phyloP scores from a whole-genome alignment of 1,140 invertebrate species.

The Trichogramma pretiosum region DNA sequence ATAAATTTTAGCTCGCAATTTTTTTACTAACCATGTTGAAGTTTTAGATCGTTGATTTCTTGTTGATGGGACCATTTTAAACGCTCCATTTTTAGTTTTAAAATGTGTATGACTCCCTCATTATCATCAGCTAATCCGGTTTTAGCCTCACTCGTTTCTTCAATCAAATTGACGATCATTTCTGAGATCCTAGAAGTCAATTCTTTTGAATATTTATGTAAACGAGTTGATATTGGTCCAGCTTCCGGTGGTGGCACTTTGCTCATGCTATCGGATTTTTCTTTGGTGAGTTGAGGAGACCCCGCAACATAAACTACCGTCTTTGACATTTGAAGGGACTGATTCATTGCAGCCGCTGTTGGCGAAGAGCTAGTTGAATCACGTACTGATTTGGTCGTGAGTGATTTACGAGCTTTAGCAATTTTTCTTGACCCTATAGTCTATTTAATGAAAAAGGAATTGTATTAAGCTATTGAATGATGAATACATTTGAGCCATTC shows the following conservation, averaged over 20 bases:
- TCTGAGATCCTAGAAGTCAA: slow-evolving; percentile 34
- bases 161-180: slow-evolving; percentile 37
- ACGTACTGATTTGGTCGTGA: slow-evolving; percentile 30
- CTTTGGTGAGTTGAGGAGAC: not conserved
- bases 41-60: slow-evolving; percentile 55
- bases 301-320: too few relatives aligned
- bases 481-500: too few relatives aligned
- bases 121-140: slow-evolving; percentile 17
- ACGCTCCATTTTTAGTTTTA: slow-evolving; percentile 57
- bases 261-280: not conserved
- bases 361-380: too few relatives aligned
- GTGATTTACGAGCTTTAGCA: slow-evolving; percentile 35
- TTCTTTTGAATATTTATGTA: slow-evolving; percentile 34
- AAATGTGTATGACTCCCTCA: slow-evolving; percentile 36
- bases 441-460: too few relatives aligned
- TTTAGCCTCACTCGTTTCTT: slow-evolving; percentile 30
- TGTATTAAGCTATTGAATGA: too few relatives aligned
- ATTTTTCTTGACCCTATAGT: slow-evolving; percentile 26
- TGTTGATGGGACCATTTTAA: slow-evolving; percentile 56
- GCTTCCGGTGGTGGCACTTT: slow-evolving; percentile 37
- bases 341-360: not conserved
- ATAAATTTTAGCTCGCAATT: too few relatives aligned
- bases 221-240: slow-evolving; percentile 42
- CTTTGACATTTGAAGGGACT: too few relatives aligned
- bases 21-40: too few relatives aligned